Percentiles rank a stretch among this genome's conserved stretches.
phyloP scores from a whole-genome alignment of 64 coral and sea anemone genomes.

The Orbicella faveolata region DNA sequence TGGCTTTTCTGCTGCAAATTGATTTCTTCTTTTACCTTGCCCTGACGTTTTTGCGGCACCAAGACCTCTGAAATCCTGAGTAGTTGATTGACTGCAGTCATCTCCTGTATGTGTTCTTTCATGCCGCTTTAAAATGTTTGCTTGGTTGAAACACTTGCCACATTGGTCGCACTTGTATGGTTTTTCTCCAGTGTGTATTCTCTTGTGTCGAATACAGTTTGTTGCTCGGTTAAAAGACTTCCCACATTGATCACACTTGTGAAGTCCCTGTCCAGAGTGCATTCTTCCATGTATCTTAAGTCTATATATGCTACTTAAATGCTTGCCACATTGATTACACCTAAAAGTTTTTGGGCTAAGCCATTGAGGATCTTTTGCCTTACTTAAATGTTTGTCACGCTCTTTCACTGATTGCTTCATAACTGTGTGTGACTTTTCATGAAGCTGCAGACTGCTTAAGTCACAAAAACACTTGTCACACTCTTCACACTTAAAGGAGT shows the following conservation, averaged over 20 bases:
- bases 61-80: background rate
- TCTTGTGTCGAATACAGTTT: background rate
- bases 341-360: too few species aligned
- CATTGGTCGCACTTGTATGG: background rate
- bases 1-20: background rate
- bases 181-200: background rate
- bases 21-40: background rate
- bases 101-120: background rate
- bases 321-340: too few species aligned
- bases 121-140: background rate
- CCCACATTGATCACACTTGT: background rate
- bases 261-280: background rate
- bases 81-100: background rate
- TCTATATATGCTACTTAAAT: background rate
- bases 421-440: too few species aligned
- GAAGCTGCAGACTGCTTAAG: too few species aligned
- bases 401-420: too few species aligned
- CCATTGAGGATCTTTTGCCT: too few species aligned
- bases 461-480: too few species aligned
- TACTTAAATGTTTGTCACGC: too few species aligned
- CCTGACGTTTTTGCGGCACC: background rate
- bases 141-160: background rate
- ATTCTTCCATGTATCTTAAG: background rate
- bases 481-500: too few species aligned
- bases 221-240: background rate